These are phyloP conservation scores for Vidua macroura DNA, from an alignment of 2,113 vertebrate genomes.

Conservation along the genomic window DNA sequence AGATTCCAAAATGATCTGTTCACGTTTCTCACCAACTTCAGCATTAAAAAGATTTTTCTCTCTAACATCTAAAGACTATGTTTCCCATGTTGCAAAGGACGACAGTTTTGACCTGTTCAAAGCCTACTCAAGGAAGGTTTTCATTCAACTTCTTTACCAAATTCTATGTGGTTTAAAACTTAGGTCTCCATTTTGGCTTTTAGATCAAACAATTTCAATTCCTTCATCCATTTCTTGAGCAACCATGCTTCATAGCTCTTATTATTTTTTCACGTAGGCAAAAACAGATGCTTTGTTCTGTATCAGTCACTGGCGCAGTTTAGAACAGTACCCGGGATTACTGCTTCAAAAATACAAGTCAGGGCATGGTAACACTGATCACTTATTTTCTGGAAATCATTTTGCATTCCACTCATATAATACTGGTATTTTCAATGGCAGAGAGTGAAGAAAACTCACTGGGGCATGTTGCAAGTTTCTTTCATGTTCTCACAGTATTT, in stretches of 20 bases:
- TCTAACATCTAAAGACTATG: not conserved
- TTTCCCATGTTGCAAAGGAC: not conserved
- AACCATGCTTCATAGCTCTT: not conserved
- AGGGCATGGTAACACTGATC: not conserved
- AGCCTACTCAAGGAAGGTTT: not conserved
- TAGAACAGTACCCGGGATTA: not conserved
- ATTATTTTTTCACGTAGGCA: not conserved
- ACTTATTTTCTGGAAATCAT: not conserved
- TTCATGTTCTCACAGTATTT: not conserved
- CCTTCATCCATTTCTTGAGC: not conserved
- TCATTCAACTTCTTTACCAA: not conserved
- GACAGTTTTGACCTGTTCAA: not conserved
- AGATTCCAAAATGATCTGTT: not conserved
- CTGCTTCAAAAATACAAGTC: not conserved
- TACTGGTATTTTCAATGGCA: not conserved
- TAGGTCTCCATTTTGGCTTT: not conserved
- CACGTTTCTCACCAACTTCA: not conserved
- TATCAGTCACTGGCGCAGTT: not conserved
- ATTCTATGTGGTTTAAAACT: not conserved
- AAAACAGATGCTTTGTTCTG: rapidly evolving
- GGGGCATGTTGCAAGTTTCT: not conserved
- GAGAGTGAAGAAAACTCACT: not conserved
- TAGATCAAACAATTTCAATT: not conserved
- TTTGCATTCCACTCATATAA: not conserved
- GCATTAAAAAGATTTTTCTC: not conserved